Percentiles rank a stretch among this genome's conserved stretches.
These are phyloP conservation scores for Sphaerodactylus townsendi DNA, from an alignment of 2,113 vertebrate species.

Conservation along the genomic window DNA sequence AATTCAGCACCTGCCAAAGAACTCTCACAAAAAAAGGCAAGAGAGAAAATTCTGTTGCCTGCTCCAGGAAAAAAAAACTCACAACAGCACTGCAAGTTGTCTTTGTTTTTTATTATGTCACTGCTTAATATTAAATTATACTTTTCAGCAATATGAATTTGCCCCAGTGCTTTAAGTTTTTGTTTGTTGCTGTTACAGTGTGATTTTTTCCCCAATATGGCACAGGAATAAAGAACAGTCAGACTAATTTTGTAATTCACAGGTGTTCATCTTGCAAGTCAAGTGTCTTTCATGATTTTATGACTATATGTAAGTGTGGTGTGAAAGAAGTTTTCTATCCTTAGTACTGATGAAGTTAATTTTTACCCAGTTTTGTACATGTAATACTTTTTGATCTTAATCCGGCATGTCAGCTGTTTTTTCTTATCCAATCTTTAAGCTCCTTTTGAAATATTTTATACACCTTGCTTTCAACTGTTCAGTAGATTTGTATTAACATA, in stretches of 20 bases:
- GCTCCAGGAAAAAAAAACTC: neutral
- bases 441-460: neutral
- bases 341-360: neutral
- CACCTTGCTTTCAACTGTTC: neutral
- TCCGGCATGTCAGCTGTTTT: rapidly evolving
- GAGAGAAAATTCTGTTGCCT: neutral
- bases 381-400: neutral
- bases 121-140: neutral
- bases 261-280: neutral
- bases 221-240: neutral
- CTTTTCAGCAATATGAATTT: neutral
- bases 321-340: neutral
- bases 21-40: neutral
- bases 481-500: neutral
- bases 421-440: neutral
- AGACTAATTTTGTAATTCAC: neutral
- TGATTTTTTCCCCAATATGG: neutral
- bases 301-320: neutral
- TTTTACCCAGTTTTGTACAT: neutral
- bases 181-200: neutral
- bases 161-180: neutral
- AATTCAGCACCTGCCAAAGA: neutral
- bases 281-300: neutral
- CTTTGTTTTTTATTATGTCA: neutral
- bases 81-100: neutral